Conservation (phyloP, 2,113 vertebrate genomes). For the Dendrocopos noguchii region DNA sequence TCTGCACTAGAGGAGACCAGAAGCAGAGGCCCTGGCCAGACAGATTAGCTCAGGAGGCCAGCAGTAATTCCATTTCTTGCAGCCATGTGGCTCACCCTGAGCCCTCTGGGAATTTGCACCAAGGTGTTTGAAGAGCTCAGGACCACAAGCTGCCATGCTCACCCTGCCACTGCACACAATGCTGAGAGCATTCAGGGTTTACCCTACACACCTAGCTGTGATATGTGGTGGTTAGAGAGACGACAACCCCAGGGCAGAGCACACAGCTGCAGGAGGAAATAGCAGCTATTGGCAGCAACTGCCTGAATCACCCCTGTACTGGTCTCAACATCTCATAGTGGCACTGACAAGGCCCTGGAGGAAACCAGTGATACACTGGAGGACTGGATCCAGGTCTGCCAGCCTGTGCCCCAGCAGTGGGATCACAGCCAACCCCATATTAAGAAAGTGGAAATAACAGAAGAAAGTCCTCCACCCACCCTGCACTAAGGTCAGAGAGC, state of each 20-base stretch:
- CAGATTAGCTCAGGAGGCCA: neutral
- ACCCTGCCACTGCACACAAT: neutral
- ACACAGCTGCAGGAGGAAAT: neutral
- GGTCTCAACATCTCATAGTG: neutral
- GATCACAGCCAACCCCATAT: neutral
- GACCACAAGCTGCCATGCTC: neutral
- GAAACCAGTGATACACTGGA: neutral
- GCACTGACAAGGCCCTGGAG: accelerated
- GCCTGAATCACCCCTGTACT: neutral
- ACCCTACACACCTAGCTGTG: accelerated
- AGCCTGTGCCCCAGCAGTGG: neutral
- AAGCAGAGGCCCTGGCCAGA: too few species aligned
- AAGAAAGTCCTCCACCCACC: neutral
- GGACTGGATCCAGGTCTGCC: neutral
- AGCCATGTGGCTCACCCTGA: accelerated
- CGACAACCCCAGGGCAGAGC: neutral
- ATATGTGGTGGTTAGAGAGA: neutral
- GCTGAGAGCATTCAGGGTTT: neutral
- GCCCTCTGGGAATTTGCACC: neutral
- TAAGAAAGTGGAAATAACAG: neutral
- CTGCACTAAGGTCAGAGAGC: neutral
- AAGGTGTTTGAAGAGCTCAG: neutral
- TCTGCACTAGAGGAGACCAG: neutral
- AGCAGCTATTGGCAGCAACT: neutral
- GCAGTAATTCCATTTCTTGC: neutral